Conservation (phyloP, 2,797 vertebrate genomes). For the Peromyscus melanophrys region DNA sequence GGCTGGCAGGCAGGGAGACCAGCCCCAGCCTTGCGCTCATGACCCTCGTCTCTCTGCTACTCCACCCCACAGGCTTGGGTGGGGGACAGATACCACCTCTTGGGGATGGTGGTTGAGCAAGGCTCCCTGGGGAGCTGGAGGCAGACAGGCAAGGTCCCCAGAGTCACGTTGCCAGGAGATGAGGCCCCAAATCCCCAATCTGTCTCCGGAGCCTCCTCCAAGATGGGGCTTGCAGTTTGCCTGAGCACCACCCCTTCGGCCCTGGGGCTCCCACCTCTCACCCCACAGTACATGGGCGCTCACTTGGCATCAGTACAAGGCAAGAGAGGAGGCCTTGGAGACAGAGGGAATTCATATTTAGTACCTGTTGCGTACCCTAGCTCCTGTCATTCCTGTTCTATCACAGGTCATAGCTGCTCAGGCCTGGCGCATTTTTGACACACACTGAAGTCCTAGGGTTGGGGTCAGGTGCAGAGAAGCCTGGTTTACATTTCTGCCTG, state of each 20-base stretch:
- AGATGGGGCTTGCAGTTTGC: background rate
- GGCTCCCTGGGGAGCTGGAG: slow-evolving; percentile 53
- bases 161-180: slow-evolving; percentile 74
- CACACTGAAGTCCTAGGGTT: background rate
- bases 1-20: background rate
- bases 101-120: background rate
- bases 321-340: background rate
- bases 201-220: slow-evolving; percentile 41
- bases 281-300: background rate
- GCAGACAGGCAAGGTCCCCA: slow-evolving; percentile 75
- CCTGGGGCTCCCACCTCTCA: background rate
- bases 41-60: background rate
- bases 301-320: background rate
- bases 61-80: background rate
- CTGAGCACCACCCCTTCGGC: background rate
- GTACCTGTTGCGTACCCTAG: background rate
- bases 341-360: background rate
- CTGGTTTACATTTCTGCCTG: background rate
- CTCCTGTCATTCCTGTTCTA: background rate
- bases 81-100: slow-evolving; percentile 29
- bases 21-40: background rate
- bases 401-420: background rate
- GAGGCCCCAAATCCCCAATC: background rate
- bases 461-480: background rate
- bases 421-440: background rate